Evolutionary conservation across 1,140 invertebrate species (phyloP), one percentile per base, ranked within the genome.

Genomic region (Zaprionus vittiger): DNA sequence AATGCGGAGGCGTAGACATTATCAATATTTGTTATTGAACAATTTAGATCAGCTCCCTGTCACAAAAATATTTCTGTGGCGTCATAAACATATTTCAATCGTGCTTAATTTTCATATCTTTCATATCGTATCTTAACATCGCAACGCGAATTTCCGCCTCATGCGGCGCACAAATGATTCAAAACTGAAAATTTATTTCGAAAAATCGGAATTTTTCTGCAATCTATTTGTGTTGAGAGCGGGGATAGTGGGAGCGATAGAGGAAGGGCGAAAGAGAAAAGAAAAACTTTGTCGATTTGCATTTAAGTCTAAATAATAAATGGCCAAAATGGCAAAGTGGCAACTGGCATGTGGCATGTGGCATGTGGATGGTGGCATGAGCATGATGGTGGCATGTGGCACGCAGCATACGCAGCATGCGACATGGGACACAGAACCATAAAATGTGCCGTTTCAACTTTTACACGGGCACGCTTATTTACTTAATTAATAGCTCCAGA

Each of bases 401-500:
- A 24, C 20, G 34, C 34, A 41, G 38, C 38, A 41, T n/a, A 44
- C 41, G 7, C 41, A 47, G 41, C 41, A 17, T 47, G 41, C 41
- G n/a, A 47, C 41, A 47, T 47, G 41, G 41, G 41, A 47, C 41
- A 47, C n/a, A n/a, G 6, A 4, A 17, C 47, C 68, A 67, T 76
- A 71, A 83, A 79, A 83, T 20, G 59, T 38, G 41, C 6, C 17
- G 38, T 56, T 31, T 37, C 12, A 78, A 70, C 68, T 74, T 73
- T 56, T 34, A 49, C 52, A 37, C 37, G 7, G 54, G 34, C 47
- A 61, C 71, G 54, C 65, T 75, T 61, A 52, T 66, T 83, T 54
- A 60, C 31, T 55, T 83, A 83, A 84, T 84, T 83, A 84, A 84
- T 83, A 56, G 65, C 65, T 66, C 54, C 24, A 73, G 56, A 67